Base-by-base conservation (phyloP, 2,888 invertebrate genomes). In the Aplocera efformata region DNA sequence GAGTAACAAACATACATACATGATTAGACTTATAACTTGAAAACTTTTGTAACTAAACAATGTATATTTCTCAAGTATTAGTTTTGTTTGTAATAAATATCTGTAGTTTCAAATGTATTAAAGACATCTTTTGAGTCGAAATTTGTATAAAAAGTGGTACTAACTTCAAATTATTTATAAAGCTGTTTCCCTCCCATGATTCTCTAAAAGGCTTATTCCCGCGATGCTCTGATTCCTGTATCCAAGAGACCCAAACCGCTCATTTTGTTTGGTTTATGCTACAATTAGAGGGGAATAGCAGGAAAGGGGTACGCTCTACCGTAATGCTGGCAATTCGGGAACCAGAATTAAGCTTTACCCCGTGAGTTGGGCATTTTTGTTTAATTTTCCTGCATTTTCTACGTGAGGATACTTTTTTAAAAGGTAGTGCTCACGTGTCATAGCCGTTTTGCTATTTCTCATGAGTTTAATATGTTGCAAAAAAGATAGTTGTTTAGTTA, bases 181-280 rank as follows among this genome's bases (percentile, higher is more conserved):
- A 9, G 25, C 17, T 40, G 32, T 40, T 40, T 26, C 23, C 20
- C 20, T 28, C 35, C 28, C 32, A 40, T 30, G 32, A 36, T 40
- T 23, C 17, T 21, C 29, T 37, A 36, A 45, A 36, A 23, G 26
- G 40, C 36, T 39, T 39, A 48, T 40, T 40, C 36, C 11, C 35
- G 42, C 29, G 27, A 31, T 24, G 42, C 41, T 36, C 47, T 42
- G 51, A 49, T 47, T 50, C 48, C 38, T 50, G 50, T 57, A 57
- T 57, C 59, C 56, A 55, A 50, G 52, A 57, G 58, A 59, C 57
- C 60, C 62, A 58, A 40, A 62, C 72, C 61, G 65, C 73, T 63
- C 72, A 66, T 74, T 78, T 71, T 67, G 69, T 78, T 78, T 71
- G 72, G 71, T 78, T 80, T 76, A 79, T 77, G 71, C 72, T 72